Percentiles rank a stretch among this genome's conserved stretches.
phyloP scores from a whole-genome alignment of 2,888 invertebrate species.

The Drosophila histrio region DNA sequence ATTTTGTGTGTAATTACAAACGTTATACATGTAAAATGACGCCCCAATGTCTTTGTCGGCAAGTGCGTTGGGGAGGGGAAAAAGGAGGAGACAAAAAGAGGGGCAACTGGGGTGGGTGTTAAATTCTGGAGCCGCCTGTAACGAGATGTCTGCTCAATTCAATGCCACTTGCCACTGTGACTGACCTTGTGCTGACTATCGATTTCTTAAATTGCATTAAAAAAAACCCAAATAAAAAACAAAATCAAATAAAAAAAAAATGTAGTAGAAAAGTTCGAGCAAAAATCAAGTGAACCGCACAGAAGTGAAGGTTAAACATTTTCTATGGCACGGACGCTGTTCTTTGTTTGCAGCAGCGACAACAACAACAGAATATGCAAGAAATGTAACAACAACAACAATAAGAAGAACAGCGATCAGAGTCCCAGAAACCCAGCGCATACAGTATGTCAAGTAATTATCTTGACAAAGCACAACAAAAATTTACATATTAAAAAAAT shows the following conservation, averaged over 20 bases:
- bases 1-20: conserved; percentile 15
- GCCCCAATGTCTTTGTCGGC: conserved; percentile 38
- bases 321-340: conserved; percentile 61
- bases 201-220: conserved; percentile 71
- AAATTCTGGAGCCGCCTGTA: conserved; percentile 39
- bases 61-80: neutral
- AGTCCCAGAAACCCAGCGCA: conserved; percentile 48
- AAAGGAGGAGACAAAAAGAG: neutral
- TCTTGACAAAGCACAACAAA: too few species aligned
- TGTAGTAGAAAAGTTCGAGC: too few species aligned
- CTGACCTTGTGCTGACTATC: conserved; percentile 71
- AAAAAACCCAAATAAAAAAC: conserved; percentile 23
- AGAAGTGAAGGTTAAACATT: conserved; percentile 74
- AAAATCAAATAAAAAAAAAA: conserved; percentile 19
- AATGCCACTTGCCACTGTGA: conserved; percentile 43
- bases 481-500: too few species aligned
- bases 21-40: conserved; percentile 5
- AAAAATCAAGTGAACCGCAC: conserved; percentile 41
- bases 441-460: too few species aligned
- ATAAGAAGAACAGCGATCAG: conserved; percentile 30
- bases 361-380: conserved; percentile 35
- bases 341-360: conserved; percentile 67
- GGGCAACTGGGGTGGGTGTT: conserved; percentile 2
- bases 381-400: conserved; percentile 37
- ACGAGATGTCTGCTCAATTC: conserved; percentile 33